A percentile compares a stretch with the other conserved stretches of the same genome.
phyloP scores from a whole-genome alignment of 1,140 invertebrate species.

The Drosophila navojoa region DNA sequence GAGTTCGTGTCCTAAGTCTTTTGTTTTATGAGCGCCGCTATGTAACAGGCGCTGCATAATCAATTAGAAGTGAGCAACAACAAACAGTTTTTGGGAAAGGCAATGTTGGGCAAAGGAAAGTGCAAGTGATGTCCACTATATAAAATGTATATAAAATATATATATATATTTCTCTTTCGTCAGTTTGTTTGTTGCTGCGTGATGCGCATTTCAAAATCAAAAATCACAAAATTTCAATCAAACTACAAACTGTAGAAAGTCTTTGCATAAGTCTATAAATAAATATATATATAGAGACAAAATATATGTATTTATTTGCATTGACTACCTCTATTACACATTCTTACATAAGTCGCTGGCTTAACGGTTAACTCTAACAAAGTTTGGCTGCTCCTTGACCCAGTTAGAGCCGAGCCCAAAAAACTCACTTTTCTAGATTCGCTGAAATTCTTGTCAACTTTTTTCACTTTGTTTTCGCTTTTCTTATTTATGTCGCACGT shows the following conservation, averaged over 20 bases:
- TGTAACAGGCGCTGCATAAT: constrained; percentile 68
- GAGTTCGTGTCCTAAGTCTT: constrained; percentile 71
- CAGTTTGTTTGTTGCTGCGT: constrained; percentile 8
- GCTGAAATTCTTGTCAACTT: constrained; percentile 39
- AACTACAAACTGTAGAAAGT: constrained; percentile 33
- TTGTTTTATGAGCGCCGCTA: constrained; percentile 53
- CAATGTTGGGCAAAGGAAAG: constrained; percentile 60
- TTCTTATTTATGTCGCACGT: background rate
- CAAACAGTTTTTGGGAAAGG: constrained; percentile 53
- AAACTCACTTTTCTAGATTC: constrained; percentile 38
- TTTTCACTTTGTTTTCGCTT: constrained; percentile 15
- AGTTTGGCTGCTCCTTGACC: constrained; percentile 36
- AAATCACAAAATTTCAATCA: constrained; percentile 33
- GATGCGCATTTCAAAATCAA: constrained; percentile 23
- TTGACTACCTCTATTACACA: constrained; percentile 14
- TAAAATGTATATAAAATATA: background rate
- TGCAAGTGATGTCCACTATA: constrained; percentile 61
- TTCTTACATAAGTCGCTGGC: constrained; percentile 37
- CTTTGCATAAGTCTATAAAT: background rate
- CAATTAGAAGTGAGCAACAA: constrained; percentile 55
- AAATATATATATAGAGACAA: no score
- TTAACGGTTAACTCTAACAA: constrained; percentile 4
- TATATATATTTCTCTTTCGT: constrained; percentile 15
- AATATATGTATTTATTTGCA: no score
- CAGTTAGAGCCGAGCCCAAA: constrained; percentile 17